Conservation (phyloP, 2,797 vertebrate genomes). For the Sandelia bainsii region DNA sequence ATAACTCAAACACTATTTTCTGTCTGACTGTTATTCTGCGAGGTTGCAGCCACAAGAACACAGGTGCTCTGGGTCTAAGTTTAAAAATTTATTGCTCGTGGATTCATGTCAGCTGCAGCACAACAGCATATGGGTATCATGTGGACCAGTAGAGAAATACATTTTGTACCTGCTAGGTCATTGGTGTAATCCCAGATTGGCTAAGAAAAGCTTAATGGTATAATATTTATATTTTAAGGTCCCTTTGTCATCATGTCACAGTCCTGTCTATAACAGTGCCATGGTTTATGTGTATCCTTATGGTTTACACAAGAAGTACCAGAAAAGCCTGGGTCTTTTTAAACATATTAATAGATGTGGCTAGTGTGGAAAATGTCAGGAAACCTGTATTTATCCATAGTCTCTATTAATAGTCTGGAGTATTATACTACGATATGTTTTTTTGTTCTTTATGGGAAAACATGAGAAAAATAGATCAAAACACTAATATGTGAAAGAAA, state of each 20-base stretch:
- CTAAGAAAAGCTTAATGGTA: slow-evolving; percentile 23
- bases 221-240: slow-evolving; percentile 45
- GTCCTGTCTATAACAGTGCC: slow-evolving; percentile 14
- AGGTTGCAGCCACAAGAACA: slow-evolving; percentile 2
- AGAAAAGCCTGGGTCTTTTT: neutral
- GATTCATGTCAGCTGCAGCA: slow-evolving; percentile 9
- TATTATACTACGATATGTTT: neutral
- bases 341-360: slow-evolving; percentile 17
- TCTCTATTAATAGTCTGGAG: slow-evolving; percentile 12
- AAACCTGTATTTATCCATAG: slow-evolving; percentile 3
- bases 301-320: slow-evolving; percentile 26
- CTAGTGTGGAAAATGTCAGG: neutral
- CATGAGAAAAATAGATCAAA: slow-evolving; percentile 4
- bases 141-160: slow-evolving; percentile 16
- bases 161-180: slow-evolving; percentile 31
- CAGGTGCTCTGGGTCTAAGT: slow-evolving; percentile 52
- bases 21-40: neutral
- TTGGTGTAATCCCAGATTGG: slow-evolving; percentile 28
- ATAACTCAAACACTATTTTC: neutral
- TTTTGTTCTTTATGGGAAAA: slow-evolving; percentile 27
- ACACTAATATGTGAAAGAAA: neutral
- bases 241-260: slow-evolving; percentile 43
- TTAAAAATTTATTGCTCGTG: slow-evolving; percentile 27
- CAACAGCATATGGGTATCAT: slow-evolving; percentile 45
- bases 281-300: slow-evolving; percentile 36